Conservation (phyloP, 1,140 invertebrate species). For the Rhynchophorus ferrugineus region DNA sequence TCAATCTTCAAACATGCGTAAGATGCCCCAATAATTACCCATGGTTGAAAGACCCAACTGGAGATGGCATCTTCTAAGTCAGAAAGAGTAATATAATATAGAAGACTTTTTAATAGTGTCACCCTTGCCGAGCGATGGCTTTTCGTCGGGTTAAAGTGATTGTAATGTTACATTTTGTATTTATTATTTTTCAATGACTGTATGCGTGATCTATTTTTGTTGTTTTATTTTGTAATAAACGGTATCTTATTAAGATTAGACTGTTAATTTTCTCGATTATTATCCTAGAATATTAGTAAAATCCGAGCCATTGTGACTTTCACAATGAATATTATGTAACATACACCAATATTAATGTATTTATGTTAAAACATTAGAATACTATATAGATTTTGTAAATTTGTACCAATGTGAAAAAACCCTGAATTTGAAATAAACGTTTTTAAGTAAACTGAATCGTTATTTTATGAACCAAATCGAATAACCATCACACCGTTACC, state of each 20-base stretch:
- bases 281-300: conserved; percentile 3
- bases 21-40: conserved; percentile 91
- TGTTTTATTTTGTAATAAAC: conserved; percentile 29
- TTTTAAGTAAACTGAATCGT: conserved; percentile 1
- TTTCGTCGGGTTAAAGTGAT: conserved; percentile 34
- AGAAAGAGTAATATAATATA: conserved; percentile 21
- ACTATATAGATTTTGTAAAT: too few relatives aligned
- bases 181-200: conserved; percentile 34
- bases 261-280: conserved; percentile 26
- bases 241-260: conserved; percentile 30
- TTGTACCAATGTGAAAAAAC: not conserved
- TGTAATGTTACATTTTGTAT: conserved; percentile 32
- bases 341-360: conserved; percentile 17
- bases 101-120: conserved; percentile 22
- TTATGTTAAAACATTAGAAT: too few relatives aligned
- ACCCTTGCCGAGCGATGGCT: conserved; percentile 15
- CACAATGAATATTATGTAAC: conserved; percentile 26
- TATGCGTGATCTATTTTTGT: conserved; percentile 36
- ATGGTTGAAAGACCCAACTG: conserved; percentile 87
- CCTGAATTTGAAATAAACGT: not conserved
- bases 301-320: conserved; percentile 19
- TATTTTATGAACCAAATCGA: not conserved
- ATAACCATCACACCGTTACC: conserved; percentile 1
- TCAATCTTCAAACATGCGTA: conserved; percentile 87
- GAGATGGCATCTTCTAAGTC: conserved; percentile 63